Evolutionary conservation across 2,797 vertebrate genomes (phyloP).

Genomic region (Propithecus perrieri): DNA sequence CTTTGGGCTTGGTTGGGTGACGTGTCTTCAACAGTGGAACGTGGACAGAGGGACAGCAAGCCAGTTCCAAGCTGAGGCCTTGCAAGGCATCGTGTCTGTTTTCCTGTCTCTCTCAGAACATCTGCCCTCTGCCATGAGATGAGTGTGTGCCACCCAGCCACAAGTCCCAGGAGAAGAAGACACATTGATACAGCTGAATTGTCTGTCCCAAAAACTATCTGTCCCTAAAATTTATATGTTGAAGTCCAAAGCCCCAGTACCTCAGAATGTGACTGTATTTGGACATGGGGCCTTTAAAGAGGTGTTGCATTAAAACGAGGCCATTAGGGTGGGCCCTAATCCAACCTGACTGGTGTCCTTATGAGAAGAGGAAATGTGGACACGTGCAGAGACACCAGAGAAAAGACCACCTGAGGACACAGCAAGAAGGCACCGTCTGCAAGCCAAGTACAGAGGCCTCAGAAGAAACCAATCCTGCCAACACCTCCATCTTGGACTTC

Average conservation of each 20-base stretch:
- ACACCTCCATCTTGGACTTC: not conserved
- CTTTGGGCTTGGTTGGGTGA: not conserved
- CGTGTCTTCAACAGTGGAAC: not conserved
- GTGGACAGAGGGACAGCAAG: not conserved
- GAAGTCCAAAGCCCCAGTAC: not conserved
- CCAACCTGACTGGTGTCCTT: not conserved
- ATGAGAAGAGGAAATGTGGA: not conserved
- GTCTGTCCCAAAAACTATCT: not conserved
- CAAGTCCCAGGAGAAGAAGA: not conserved
- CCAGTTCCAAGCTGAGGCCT: not conserved
- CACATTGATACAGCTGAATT: not conserved
- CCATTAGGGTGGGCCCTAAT: not conserved
- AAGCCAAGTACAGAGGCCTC: not conserved
- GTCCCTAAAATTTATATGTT: not conserved
- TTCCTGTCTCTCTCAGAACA: not conserved
- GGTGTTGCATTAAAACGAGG: not conserved
- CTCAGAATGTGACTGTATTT: not conserved
- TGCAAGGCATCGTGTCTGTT: not conserved
- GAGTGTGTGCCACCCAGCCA: not conserved
- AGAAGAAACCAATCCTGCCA: not conserved
- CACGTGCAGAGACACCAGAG: not conserved
- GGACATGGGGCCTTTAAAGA: not conserved
- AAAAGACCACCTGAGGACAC: not conserved
- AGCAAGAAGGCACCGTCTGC: not conserved
- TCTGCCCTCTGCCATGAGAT: not conserved